Base-by-base conservation (phyloP, 2,888 invertebrate genomes). In the Hedya salicella region DNA sequence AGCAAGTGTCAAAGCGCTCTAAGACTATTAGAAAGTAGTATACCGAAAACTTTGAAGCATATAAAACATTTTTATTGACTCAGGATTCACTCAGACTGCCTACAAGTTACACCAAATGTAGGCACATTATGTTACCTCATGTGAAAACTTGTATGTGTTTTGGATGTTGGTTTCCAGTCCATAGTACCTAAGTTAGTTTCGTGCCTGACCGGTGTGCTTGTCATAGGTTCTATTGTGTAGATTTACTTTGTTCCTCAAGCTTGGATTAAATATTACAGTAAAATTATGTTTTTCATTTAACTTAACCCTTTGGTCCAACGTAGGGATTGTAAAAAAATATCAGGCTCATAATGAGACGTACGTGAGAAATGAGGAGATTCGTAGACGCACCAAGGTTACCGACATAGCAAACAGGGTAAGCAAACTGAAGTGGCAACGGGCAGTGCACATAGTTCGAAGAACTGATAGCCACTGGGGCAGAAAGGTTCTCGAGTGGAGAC, bases 161-260 rank as follows among this genome's bases (percentile, higher is more conserved):
- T 60, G 53, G n/a, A 39, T 60, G 53, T 60, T 54, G 46, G 30
- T 17, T 66, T 66, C 59, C 44, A 48, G 44, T 65, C 64, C 52
- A 52, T 64, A 59, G 57, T 32, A 32, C 42, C 30, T 49, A 19
- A 60, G 73, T 76, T 78, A 76, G 80, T 77, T 77, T 75, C 66
- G 71, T 74, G 73, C 71, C 72, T 53, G 70, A 75, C 73, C 75
- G 69, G 73, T 74, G 73, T 79, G 82, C 80, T 83, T 81, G 65
- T 66, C 50, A 75, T 80, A 81, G 78, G 75, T 79, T 80, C 64
- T 65, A 78, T 84, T 89, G 83, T 88, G 89, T 91, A 88, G 90
- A 85, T 80, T 85, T 87, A 81, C 80, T 87, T 86, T 85, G 82
- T 87, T 85, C 81, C 86, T 86, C 78, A 85, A 81, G 90, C 91